Base-by-base conservation (phyloP, 2,888 invertebrate species). In the Drosophila barbarae region DNA sequence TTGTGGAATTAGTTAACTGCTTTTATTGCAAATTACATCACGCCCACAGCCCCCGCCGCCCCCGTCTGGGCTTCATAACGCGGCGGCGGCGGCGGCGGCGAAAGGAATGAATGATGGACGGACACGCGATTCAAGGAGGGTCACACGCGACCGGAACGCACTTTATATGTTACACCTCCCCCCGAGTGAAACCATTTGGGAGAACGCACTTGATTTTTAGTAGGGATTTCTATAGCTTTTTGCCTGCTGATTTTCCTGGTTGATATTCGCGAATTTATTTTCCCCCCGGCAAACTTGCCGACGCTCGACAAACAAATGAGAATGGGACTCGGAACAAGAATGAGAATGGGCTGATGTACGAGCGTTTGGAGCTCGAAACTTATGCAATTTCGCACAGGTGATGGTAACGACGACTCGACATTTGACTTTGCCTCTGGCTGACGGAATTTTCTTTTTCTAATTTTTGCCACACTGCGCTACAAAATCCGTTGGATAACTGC, bases 21-120 rank as follows among this genome's bases (percentile, higher is more conserved):
- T 72, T 84, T 82, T 79, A 78, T 79, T 67, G 84, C 77, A 82
- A 82, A 84, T 80, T 79, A 79, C 84, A 79, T 79, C 79, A 79
- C 84, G 79, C 79, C 79, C 77, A 77, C 85, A 57, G 65, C 68
- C 26, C 23, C 42, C 42, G 2, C 9, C 23, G 23, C 41, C 41
- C 8, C 23, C 41, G n/a, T 8, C n/a, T 18, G 12, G 10, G 5
- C 28, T 10, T 46, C 28, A 68, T 41, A 76, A 61, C 65, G 18
- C 18, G 18, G 18, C 18, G 18, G 18, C 18, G 18, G 18, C 18
- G 58, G 51, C 12, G 36, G 41, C 38, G 68, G 35, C 32, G 58
- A 13, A 38, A 35, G 39, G 35, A 44, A 34, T 32, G 69, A 74
- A 77, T 70, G 59, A 46, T 38, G 56, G 42, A n/a, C 51, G 65